Evolutionary conservation across 2,113 vertebrate species (phyloP).

Genomic region (Macheiramphus alcinus): DNA sequence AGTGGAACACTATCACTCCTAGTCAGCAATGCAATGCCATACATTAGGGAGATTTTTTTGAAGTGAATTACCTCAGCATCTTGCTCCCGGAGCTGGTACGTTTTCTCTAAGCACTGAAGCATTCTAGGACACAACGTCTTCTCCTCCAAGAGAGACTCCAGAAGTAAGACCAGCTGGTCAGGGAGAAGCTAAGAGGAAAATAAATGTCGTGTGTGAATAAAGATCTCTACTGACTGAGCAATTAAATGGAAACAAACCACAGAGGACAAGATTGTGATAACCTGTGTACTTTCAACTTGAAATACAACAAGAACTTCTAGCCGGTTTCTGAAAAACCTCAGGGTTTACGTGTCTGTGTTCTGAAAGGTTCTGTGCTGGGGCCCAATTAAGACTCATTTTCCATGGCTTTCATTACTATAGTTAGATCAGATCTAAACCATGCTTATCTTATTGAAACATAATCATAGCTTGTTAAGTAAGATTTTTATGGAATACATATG

Average conservation of each 20-base stretch:
- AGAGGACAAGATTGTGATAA: neutral
- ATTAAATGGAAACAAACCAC: conserved; percentile 4
- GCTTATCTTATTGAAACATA: conserved; percentile 4
- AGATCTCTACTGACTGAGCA: neutral
- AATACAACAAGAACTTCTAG: neutral
- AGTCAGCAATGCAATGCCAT: neutral
- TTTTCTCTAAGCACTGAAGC: conserved; percentile 76
- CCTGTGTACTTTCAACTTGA: neutral
- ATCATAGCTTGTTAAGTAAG: neutral
- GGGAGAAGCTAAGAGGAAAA: conserved; percentile 82
- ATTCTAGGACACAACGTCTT: conserved; percentile 71
- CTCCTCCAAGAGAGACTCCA: conserved; percentile 88
- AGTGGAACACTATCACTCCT: neutral
- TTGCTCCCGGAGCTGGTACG: conserved; percentile 77
- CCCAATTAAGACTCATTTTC: neutral
- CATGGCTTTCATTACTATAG: neutral
- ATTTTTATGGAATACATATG: neutral
- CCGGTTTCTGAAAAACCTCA: neutral
- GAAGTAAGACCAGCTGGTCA: conserved; percentile 89
- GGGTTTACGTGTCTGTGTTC: neutral
- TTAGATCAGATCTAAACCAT: conserved; percentile 8
- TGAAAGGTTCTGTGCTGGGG: neutral
- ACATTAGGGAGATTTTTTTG: neutral
- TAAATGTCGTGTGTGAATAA: conserved; percentile 18
- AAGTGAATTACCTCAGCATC: conserved; percentile 87